Evolutionary conservation across 2,797 vertebrate genomes (phyloP).

Genomic region (Sparidentex hasta): DNA sequence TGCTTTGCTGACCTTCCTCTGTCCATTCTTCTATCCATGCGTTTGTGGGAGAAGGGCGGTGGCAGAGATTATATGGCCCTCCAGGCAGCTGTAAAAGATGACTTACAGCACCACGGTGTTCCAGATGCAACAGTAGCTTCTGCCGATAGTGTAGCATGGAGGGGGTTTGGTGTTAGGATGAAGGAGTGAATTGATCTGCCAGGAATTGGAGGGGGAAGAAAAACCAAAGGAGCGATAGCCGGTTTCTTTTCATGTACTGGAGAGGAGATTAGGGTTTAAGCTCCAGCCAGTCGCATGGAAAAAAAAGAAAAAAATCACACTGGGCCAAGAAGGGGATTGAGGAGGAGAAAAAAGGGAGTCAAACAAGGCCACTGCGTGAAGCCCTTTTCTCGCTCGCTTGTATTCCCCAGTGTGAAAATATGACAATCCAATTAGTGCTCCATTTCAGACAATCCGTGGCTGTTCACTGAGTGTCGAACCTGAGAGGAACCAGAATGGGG

Average conservation of each 20-base stretch:
- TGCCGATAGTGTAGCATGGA: conserved; percentile 20
- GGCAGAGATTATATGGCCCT: conserved; percentile 68
- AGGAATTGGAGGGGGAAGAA: conserved; percentile 40
- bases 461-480: conserved; percentile 41
- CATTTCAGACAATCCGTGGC: conserved; percentile 53
- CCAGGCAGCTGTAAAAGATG: conserved; percentile 76
- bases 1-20: conserved; percentile 70
- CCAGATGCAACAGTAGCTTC: conserved; percentile 63
- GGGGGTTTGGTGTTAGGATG: conserved; percentile 38
- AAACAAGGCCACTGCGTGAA: conserved; percentile 64
- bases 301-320: conserved; percentile 58
- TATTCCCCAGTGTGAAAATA: conserved; percentile 70
- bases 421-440: conserved; percentile 80
- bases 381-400: conserved; percentile 59
- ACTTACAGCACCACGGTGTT: conserved; percentile 54
- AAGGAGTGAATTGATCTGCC: conserved; percentile 70
- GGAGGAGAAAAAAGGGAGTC: conserved; percentile 54
- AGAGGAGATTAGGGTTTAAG: conserved; percentile 77
- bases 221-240: conserved; percentile 62
- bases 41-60: conserved; percentile 51
- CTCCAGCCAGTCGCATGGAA: conserved; percentile 53
- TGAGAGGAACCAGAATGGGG: conserved; percentile 31
- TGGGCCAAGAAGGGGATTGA: conserved; percentile 65
- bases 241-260: conserved; percentile 73
- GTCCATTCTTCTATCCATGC: conserved; percentile 54